Base-by-base conservation (phyloP, 2,113 vertebrate species). In the Tyrannus savana region DNA sequence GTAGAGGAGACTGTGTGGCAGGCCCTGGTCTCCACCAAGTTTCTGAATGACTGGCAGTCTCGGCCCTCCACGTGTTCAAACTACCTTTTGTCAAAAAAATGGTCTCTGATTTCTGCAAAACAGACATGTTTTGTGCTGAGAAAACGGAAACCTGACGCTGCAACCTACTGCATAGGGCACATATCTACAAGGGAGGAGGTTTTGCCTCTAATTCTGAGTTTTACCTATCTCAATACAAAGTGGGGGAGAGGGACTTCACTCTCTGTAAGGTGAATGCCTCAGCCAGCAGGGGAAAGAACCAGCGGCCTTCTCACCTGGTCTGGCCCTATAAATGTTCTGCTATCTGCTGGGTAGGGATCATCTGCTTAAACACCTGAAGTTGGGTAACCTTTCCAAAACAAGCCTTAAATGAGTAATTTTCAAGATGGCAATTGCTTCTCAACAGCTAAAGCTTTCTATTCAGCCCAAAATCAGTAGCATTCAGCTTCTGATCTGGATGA, bases 141-240 rank as follows among this genome's bases (percentile, higher is more conserved):
- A 60, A 84, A 67, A 17, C 41, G 22, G 19, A 6, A 71, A 27
- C 7, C 33, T 42, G 50, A 39, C 39, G 28, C 77, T 59, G 56
- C 56, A 59, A 33, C 19, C 69, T 64, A 33, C n/a, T 49, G 47
- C 39, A 84, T 0, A 17, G 35, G 33, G 31, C 21, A 77, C 2
- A 0, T 14, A 39, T 42, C 33, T 47, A 8, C 0, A 1, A 67
- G 44, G 1, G 19, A 44, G 35, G 25, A 60, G 19, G 6, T 63
- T 28, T 63, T 22, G 9, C 64, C 39, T 24, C 60, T 25, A 7
- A 8, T 5, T 7, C 24, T n/a, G 24, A 33, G 16, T 31, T 90
- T 82, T 56, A 52, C 23, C 18, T 39, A 10, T 55, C 78, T 82
- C 31, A 63, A 7, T 12, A 42, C 15, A 12, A 78, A 85, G 19